Base-by-base conservation (phyloP, 2,113 vertebrate species). In the Archilochus colubris region DNA sequence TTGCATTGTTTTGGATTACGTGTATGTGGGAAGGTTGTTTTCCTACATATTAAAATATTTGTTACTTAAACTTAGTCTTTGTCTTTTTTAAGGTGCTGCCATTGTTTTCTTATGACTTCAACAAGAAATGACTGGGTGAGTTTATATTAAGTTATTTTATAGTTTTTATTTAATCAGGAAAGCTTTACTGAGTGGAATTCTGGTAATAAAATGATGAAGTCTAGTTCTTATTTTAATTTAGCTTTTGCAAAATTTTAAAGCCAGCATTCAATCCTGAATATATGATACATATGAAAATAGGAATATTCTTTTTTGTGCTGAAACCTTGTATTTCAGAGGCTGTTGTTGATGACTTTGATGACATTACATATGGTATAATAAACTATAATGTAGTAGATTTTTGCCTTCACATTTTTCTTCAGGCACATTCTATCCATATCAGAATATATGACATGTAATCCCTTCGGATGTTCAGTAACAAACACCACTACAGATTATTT, bases 371-470 rank as follows among this genome's bases (percentile, higher is more conserved):
- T 61, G 27, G 74, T 81, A 51, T 70, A 17, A 44, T 93, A 95
- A 96, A 93, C 54, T 64, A 55, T 88, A 91, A 43, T 57, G 58
- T 81, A 73, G 72, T 43, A 69, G 53, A 86, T 93, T 72, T 95
- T 67, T 82, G 73, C 66, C 77, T 96, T 94, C 27, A 28, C 3
- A 2, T 83, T 94, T 96, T 93, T 61, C 43, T 93, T 95, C 40
- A 61, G 82, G 74, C 67, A 81, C 20, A 70, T 92, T 96, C 75
- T 78, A 38, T 89, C 43, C 36, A 61, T 67, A 82, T 66, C 67
- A 86, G 78, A 91, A 55, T 94, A 86, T 91, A 84, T 53, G 75
- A 96, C 95, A 94, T 87, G 7, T 86, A 96, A 95, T 76, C 48
- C 55, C 38, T 83, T 92, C 86, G 77, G 55, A 69, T 96, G 36